Evolutionary conservation across 2,113 vertebrate species (phyloP).

Genomic region (Brienomyrus longianalis): DNA sequence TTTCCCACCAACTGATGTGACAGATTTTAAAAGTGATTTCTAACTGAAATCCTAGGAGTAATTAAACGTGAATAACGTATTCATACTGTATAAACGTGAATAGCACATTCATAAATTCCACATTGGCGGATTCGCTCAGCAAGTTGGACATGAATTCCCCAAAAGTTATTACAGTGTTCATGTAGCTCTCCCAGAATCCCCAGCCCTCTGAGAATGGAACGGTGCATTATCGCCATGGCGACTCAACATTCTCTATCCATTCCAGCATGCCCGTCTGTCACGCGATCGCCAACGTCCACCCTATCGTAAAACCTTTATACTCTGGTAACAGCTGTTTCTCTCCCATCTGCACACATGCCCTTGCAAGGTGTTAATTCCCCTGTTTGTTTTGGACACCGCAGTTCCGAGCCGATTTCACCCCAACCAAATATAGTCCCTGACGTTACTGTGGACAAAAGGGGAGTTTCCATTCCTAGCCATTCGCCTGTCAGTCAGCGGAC

Average conservation of each 20-base stretch:
- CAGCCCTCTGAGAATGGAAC: neutral
- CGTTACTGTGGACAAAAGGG: neutral
- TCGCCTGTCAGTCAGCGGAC: neutral
- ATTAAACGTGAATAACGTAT: neutral
- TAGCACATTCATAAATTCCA: neutral
- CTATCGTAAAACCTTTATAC: neutral
- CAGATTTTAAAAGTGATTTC: neutral
- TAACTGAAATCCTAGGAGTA: neutral
- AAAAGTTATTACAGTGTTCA: neutral
- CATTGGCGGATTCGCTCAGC: neutral
- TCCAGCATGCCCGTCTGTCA: neutral
- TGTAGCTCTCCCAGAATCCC: neutral
- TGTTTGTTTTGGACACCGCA: neutral
- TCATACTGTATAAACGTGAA: neutral
- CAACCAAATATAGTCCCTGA: conserved; percentile 3
- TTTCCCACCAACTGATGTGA: neutral
- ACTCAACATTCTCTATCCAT: neutral
- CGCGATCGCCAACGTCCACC: too few species aligned
- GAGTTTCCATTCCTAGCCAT: neutral
- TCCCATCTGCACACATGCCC: neutral
- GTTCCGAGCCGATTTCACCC: neutral
- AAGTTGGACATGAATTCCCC: neutral
- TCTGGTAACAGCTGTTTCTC: neutral
- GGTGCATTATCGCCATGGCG: conserved; percentile 2
- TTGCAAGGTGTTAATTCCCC: neutral